Base-by-base conservation (phyloP, 2,113 vertebrate genomes). In the Potamarius usumacintae region DNA sequence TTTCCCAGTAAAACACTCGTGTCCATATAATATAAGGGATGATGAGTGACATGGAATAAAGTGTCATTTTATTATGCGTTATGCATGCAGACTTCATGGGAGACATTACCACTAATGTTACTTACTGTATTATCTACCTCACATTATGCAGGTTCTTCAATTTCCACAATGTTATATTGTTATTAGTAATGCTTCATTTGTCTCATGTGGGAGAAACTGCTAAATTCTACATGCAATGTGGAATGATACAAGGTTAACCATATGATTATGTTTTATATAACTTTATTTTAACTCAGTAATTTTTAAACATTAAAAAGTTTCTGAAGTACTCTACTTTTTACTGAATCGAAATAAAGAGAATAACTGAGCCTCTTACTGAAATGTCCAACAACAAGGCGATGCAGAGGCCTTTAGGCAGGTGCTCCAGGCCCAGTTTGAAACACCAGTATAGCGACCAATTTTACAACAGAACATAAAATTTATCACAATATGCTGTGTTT, bases 381-480 rank as follows among this genome's bases (percentile, higher is more conserved):
- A 77, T 77, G 42, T 50, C 4, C n/a, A 78, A 52, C 50, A 74
- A 20, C 17, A 55, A 50, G 4, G 18, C 9, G 50, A 50, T n/a
- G 25, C 11, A 77, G 20, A 22, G 74, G 48, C 20, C 20, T 52
- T 25, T 10, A 76, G 5, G 4, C 42, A 76, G 48, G 42, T 76
- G 50, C 50, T 17, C 52, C 71, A 50, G 42, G 71, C 22, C 50
- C 18, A 78, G 11, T 78, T 52, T 48, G 22, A 72, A 72, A 22
- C 18, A 78, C 50, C 50, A 55, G 12, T 22, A 50, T 42, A 50
- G 18, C 18, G 27, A 78, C 50, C 71, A 53, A 55, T 53, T 78
- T 78, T n/a, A 55, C 50, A 78, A 78, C 48, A 53, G 22, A 77
- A 77, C 25, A 27, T 78, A 53, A 53, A n/a, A 78, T 78, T 50